Evolutionary conservation across 2,888 invertebrate genomes (phyloP), one percentile per base, ranked within the genome.

Genomic region (Macrophya annulata): DNA sequence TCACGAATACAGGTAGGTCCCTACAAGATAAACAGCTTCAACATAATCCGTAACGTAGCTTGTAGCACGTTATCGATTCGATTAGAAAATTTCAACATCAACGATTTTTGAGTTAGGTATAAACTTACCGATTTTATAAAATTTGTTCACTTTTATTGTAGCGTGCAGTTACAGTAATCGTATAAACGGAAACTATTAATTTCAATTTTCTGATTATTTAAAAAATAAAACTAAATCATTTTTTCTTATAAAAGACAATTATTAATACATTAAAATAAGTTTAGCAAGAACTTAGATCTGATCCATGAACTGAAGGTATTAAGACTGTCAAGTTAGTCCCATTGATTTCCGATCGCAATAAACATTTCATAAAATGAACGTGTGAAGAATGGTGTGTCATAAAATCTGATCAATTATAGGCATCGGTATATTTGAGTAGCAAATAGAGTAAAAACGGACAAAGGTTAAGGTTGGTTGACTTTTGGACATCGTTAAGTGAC

Each of bases 1-100:
- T 25, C 55, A n/a, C 25, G 31, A 31, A 51, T 51, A 77, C 12
- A 45, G 6, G 48, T 31, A 45, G n/a, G 45, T 21, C 21, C 31
- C 72, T 74, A 45, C n/a, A 43, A 45, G 72, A 74, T 74, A 43
- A 74, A 31, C 72, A 74, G 45, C 21, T 74, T 15, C 21, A 10
- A 74, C n/a, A 21, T 74, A n/a, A 37, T 37, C 12, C 37, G 5
- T 31, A 31, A 3, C 45, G 21, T 74, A 45, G 10, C 10, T 21
- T 25, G 62, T 12, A 48, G 48, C 48, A 48, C 48, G 48, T 48
- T 48, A 48, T 48, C 12, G 48, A 48, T 9, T 9, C 48, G 8
- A 48, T 10, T 48, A 9, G 12, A 48, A 12, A 4, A 62, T 55
- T n/a, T 55, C n/a, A n/a, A 8, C 55, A 55, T n/a, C 55, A 55